A percentile compares a stretch with the other conserved stretches of the same genome.
Conservation (phyloP, 1,140 invertebrate genomes). For the Drosophila aff. region DNA sequence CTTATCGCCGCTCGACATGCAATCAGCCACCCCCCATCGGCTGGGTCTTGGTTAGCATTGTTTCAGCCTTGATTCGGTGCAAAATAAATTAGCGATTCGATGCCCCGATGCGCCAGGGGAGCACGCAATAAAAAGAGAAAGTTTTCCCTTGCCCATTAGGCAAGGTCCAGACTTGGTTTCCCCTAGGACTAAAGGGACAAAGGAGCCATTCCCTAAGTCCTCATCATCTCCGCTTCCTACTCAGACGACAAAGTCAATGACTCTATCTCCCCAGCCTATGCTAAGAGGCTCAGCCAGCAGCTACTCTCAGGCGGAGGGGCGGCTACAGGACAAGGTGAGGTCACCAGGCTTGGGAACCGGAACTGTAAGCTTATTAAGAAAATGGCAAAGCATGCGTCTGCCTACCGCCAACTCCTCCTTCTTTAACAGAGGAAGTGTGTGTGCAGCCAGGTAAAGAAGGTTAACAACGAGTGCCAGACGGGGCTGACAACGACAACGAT, state of each 20-base stretch:
- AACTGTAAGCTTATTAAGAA: slow-evolving; percentile 55
- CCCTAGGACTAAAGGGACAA: slow-evolving; percentile 17
- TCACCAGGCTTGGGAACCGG: slow-evolving; percentile 39
- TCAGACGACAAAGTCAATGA: slow-evolving; percentile 42
- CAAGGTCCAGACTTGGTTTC: not conserved
- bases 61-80: slow-evolving; percentile 25
- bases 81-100: slow-evolving; percentile 47
- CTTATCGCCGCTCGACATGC: slow-evolving; percentile 55
- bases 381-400: slow-evolving; percentile 34
- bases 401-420: slow-evolving; percentile 5
- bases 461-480: slow-evolving; percentile 45
- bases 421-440: not conserved
- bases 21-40: slow-evolving; percentile 27
- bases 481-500: slow-evolving; percentile 22
- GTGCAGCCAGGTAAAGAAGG: slow-evolving; percentile 54
- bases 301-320: not conserved
- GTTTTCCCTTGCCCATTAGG: slow-evolving; percentile 19
- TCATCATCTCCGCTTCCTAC: slow-evolving; percentile 43
- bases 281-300: slow-evolving; percentile 19
- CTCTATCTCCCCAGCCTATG: slow-evolving; percentile 21
- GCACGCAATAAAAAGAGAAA: slow-evolving; percentile 60
- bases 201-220: slow-evolving; percentile 12
- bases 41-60: slow-evolving; percentile 21
- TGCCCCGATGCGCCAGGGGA: slow-evolving; percentile 21
- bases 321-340: slow-evolving; percentile 30